These are phyloP conservation scores for Passer domesticus DNA, from an alignment of 2,113 vertebrate genomes.

Conservation along the genomic window DNA sequence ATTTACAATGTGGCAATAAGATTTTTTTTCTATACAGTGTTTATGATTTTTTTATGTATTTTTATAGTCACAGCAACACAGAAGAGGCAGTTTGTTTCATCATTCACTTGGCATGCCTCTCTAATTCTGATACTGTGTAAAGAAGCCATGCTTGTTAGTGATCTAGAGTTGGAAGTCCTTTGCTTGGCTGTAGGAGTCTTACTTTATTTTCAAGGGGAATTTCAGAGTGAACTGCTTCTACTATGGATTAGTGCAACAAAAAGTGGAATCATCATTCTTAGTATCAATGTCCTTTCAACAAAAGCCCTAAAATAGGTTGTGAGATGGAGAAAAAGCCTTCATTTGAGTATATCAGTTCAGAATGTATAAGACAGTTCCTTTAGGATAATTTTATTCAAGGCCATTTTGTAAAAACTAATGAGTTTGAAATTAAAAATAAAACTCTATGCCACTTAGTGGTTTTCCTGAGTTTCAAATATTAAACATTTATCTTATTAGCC, in stretches of 20 bases:
- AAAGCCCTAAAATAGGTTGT: background rate
- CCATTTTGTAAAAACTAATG: background rate
- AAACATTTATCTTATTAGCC: slow-evolving; percentile 10
- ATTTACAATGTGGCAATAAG: background rate
- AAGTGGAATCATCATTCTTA: background rate
- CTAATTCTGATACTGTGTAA: background rate
- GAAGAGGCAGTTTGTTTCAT: background rate
- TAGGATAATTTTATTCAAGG: background rate
- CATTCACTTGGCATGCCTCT: rapidly evolving
- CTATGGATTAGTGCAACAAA: background rate
- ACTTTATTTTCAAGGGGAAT: background rate
- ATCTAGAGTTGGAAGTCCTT: background rate
- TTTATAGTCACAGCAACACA: background rate
- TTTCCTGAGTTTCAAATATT: background rate
- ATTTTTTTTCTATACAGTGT: background rate
- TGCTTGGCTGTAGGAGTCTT: background rate
- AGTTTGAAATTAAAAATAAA: background rate
- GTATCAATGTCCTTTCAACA: background rate
- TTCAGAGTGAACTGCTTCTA: background rate
- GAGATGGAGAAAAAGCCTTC: background rate
- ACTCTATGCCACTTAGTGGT: background rate
- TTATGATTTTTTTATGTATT: background rate
- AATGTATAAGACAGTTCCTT: background rate
- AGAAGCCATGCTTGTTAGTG: background rate
- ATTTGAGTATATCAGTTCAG: background rate